Base-by-base conservation (phyloP, 2,113 vertebrate genomes). In the Xiphias gladius region DNA sequence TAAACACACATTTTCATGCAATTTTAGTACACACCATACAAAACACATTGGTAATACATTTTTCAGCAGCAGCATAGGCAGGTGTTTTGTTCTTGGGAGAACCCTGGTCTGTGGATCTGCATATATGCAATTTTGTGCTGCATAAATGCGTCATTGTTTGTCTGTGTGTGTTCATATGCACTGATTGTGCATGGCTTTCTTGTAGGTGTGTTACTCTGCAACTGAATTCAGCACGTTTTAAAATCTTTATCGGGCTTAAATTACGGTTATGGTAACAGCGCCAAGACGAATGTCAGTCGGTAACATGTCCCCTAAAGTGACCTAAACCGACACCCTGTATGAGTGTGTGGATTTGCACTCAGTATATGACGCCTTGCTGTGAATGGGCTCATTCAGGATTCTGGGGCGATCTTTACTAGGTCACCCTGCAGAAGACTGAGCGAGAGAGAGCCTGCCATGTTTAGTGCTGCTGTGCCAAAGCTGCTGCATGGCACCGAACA, bases 361-460 rank as follows among this genome's bases (percentile, higher is more conserved):
- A 41, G 55, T 69, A 22, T 74, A 28, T 73, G 58, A 74, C 11
- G 48, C 75, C 48, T 24, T 28, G 22, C 82, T 76, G 82, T 90
- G 86, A 91, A 92, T 89, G 80, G 73, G 58, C 84, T 88, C 91
- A 90, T 94, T 93, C 82, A 94, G 79, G 52, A 90, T 91, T 90
- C 67, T 57, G 65, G 78, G 81, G 72, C 59, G 26, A 77, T 75
- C 73, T 87, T 86, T 92, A 89, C 77, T 91, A 86, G 91, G 90
- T 92, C 93, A 92, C 76, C 55, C 75, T 87, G 86, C 84, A 86
- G 77, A 88, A 58, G 62, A 86, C 57, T 61, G 59, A 76, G 83
- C 22, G 68, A 76, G 80, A 88, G 64, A 71, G 61, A 83, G 76
- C 1, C 70, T 79, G 90, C 72, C 83, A 81, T 86, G 72, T 86